Evolutionary conservation across 2,113 vertebrate genomes (phyloP).

Genomic region (Carassius auratus): DNA sequence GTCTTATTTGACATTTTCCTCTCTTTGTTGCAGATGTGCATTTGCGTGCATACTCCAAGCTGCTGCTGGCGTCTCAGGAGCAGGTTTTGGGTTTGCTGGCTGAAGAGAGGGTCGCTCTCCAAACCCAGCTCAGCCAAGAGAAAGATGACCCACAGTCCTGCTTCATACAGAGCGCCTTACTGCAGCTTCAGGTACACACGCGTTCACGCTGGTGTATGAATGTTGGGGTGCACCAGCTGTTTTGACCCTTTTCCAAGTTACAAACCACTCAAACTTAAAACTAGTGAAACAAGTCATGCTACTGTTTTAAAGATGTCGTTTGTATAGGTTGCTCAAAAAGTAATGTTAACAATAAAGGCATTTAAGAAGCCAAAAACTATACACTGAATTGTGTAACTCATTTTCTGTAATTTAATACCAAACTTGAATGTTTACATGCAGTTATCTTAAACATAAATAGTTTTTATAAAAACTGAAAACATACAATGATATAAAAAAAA

Average conservation of each 20-base stretch:
- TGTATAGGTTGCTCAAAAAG: background rate
- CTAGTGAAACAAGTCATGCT: background rate
- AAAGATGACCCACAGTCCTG: slow-evolving; percentile 85
- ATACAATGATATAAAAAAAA: background rate
- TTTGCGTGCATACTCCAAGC: slow-evolving; percentile 88
- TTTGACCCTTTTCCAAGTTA: background rate
- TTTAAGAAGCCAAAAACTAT: background rate
- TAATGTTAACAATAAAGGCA: background rate
- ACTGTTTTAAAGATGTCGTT: background rate
- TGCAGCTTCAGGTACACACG: slow-evolving; percentile 85
- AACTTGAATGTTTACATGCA: background rate
- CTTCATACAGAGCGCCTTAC: slow-evolving; percentile 93
- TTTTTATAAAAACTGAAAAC: background rate
- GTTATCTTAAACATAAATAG: background rate
- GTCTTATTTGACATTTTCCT: background rate
- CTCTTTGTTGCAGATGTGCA: slow-evolving; percentile 64
- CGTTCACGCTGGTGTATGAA: background rate
- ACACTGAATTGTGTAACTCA: background rate
- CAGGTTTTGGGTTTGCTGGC: slow-evolving; percentile 85
- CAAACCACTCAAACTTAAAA: background rate
- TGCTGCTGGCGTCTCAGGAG: slow-evolving; percentile 87
- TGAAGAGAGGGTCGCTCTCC: slow-evolving; percentile 84
- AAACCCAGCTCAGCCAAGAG: slow-evolving; percentile 83
- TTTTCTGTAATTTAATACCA: background rate
- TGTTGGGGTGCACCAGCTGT: background rate